Evolutionary conservation across 2,888 invertebrate genomes (phyloP).

Genomic region (Margaritifera margaritifera): DNA sequence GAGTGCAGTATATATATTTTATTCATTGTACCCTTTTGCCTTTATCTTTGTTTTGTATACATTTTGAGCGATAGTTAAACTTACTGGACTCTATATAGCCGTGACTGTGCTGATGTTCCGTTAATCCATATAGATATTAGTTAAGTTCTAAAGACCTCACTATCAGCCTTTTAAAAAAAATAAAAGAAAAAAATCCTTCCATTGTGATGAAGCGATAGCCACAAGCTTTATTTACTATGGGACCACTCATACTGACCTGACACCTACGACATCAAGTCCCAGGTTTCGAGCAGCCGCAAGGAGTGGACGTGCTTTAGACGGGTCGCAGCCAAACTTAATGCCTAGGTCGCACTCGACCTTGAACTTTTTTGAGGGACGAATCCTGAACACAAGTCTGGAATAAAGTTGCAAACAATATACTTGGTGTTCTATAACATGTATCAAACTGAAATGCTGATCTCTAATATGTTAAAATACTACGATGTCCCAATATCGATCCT

Average conservation of each 20-base stretch:
- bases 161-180: neutral
- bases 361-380: slow-evolving; percentile 77
- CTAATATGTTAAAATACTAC: no score
- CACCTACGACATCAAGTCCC: slow-evolving; percentile 81
- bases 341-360: slow-evolving; percentile 79
- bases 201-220: no score
- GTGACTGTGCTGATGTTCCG: neutral
- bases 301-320: slow-evolving; percentile 74
- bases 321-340: slow-evolving; percentile 91
- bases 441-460: no score
- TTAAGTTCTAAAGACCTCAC: neutral
- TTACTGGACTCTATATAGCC: neutral
- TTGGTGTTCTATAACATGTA: no score
- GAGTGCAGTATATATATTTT: no score
- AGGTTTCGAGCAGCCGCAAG: slow-evolving; percentile 82
- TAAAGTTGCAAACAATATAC: no score
- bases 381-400: slow-evolving; percentile 68
- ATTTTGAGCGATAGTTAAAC: no score
- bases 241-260: slow-evolving; percentile 68
- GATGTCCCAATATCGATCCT: no score
- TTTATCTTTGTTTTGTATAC: no score
- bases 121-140: no score
- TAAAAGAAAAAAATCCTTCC: no score
- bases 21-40: no score
- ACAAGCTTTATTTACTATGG: neutral